Evolutionary conservation across 2,113 vertebrate genomes (phyloP).

Genomic region (Neogobius melanostomus): DNA sequence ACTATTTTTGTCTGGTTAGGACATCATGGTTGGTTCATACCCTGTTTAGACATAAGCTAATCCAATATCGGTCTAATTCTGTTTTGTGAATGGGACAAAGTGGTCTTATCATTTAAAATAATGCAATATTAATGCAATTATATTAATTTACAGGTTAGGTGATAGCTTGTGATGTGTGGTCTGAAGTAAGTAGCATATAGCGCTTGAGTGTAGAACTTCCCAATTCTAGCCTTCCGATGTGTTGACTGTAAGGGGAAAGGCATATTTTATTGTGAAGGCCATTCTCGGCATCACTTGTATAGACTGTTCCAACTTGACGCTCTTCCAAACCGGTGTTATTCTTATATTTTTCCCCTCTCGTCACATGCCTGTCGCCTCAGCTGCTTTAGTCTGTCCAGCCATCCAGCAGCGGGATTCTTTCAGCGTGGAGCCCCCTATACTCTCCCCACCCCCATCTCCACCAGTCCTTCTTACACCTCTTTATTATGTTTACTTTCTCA

Average conservation of each 20-base stretch:
- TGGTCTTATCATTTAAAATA: too few species aligned
- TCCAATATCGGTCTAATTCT: too few species aligned
- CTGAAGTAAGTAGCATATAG: too few species aligned
- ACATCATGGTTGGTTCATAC: too few species aligned
- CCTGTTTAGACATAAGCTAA: too few species aligned
- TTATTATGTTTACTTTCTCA: slow-evolving; percentile 17
- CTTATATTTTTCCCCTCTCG: slow-evolving; percentile 45
- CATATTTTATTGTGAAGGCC: slow-evolving; percentile 47
- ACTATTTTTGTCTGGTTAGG: too few species aligned
- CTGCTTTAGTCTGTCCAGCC: slow-evolving; percentile 69
- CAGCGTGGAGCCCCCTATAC: slow-evolving; percentile 16
- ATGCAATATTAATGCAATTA: too few species aligned
- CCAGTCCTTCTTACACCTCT: neutral
- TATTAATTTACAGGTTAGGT: too few species aligned
- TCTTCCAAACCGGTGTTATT: slow-evolving; percentile 29
- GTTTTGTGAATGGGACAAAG: too few species aligned
- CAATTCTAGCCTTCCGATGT: neutral
- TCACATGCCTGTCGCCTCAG: slow-evolving; percentile 70
- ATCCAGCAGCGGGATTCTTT: slow-evolving; percentile 31
- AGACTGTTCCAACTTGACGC: neutral
- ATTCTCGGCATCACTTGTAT: neutral
- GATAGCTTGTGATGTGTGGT: too few species aligned
- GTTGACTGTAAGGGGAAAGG: neutral
- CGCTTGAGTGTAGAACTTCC: too few species aligned
- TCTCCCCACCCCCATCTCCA: slow-evolving; percentile 2